Percentiles rank a stretch among this genome's conserved stretches.
phyloP scores from a whole-genome alignment of 2,113 vertebrate species.

The Hassar affinis region DNA sequence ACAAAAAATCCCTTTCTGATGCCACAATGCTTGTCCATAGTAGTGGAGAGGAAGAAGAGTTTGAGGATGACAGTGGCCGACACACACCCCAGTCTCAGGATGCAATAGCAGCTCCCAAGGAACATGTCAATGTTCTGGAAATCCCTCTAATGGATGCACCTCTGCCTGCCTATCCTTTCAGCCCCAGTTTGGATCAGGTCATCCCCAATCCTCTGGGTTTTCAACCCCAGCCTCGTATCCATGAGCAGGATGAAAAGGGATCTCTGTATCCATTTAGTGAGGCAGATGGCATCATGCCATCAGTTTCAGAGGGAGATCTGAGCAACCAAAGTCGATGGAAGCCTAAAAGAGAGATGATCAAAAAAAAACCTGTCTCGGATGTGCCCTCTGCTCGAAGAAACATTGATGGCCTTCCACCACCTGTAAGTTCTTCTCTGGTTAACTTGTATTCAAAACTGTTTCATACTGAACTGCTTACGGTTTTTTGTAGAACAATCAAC shows the following conservation, averaged over 20 bases:
- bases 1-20: conserved; percentile 92
- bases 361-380: conserved; percentile 88
- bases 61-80: conserved; percentile 76
- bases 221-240: conserved; percentile 76
- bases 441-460: background rate
- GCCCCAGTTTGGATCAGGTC: conserved; percentile 66
- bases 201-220: conserved; percentile 73
- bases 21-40: conserved; percentile 98
- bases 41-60: conserved; percentile 92
- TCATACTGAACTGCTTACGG: background rate
- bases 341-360: conserved; percentile 78
- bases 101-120: conserved; percentile 61
- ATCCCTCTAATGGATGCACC: conserved; percentile 70
- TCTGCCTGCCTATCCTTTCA: conserved; percentile 73
- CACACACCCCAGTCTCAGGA: conserved; percentile 69
- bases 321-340: conserved; percentile 79
- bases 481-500: background rate
- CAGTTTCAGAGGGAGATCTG: conserved; percentile 89
- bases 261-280: conserved; percentile 67
- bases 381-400: conserved; percentile 83
- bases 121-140: conserved; percentile 63
- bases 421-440: conserved; percentile 72
- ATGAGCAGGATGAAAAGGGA: conserved; percentile 70
- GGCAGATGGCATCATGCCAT: conserved; percentile 79
- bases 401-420: conserved; percentile 86